Evolutionary conservation across 2,113 vertebrate species (phyloP).

Genomic region (Axis porcinus): DNA sequence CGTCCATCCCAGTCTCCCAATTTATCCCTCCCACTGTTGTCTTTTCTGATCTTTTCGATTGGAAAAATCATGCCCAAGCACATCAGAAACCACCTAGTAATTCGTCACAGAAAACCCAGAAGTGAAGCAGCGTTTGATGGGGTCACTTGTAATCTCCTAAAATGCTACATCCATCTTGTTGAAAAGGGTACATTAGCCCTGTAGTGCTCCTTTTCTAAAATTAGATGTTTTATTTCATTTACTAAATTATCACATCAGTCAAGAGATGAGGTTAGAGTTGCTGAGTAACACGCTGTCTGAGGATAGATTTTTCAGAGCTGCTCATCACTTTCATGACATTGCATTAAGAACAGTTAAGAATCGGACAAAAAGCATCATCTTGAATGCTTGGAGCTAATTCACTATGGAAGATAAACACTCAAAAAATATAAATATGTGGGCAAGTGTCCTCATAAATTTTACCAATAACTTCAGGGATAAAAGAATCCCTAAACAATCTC

Average conservation of each 20-base stretch:
- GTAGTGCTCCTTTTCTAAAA: slow-evolving; percentile 13
- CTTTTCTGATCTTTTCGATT: neutral
- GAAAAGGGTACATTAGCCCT: slow-evolving; percentile 27
- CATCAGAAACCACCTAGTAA: neutral
- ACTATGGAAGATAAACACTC: neutral
- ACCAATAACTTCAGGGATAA: slow-evolving; percentile 13
- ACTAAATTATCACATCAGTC: slow-evolving; percentile 50
- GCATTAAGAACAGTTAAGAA: neutral
- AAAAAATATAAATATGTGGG: neutral
- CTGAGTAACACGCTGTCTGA: neutral
- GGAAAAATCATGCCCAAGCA: neutral
- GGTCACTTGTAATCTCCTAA: slow-evolving; percentile 19
- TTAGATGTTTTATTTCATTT: slow-evolving; percentile 53
- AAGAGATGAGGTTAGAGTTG: neutral
- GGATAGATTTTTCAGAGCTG: neutral
- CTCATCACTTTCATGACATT: neutral
- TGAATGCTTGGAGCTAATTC: neutral
- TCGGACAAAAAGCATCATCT: neutral
- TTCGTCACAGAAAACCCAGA: neutral
- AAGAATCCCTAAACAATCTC: neutral
- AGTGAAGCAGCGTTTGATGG: neutral
- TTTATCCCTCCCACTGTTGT: neutral
- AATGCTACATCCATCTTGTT: slow-evolving; percentile 31
- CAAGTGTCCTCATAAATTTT: slow-evolving; percentile 44
- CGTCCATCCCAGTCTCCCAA: neutral